Evolutionary conservation across 2,888 invertebrate genomes (phyloP).

Genomic region (Tortrix viridana): DNA sequence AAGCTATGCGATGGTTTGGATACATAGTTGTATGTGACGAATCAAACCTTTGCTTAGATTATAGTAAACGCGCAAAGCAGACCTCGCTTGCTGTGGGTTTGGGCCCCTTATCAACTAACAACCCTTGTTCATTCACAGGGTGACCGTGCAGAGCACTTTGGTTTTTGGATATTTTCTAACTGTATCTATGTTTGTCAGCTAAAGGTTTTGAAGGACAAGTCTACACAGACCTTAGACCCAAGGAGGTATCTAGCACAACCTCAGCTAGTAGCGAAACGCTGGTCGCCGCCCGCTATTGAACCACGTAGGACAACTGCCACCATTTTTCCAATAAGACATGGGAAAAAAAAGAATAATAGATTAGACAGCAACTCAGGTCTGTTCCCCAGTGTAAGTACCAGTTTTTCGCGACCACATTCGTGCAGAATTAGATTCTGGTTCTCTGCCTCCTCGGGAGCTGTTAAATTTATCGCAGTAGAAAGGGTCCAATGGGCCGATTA

Average conservation of each 20-base stretch:
- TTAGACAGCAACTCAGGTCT: not conserved
- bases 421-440: not conserved
- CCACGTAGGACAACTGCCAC: conserved; percentile 9
- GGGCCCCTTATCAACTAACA: too few species aligned
- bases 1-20: too few species aligned
- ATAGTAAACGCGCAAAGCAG: too few species aligned
- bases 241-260: not conserved
- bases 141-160: not conserved
- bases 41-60: too few species aligned
- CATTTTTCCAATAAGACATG: not conserved
- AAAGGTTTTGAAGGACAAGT: not conserved
- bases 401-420: not conserved
- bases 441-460: too few species aligned
- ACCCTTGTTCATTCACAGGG: too few species aligned
- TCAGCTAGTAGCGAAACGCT: conserved; percentile 43
- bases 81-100: too few species aligned
- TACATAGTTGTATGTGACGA: too few species aligned
- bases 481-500: too few species aligned
- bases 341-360: conserved; percentile 5
- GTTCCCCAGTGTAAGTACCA: conserved; percentile 11
- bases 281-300: conserved; percentile 16
- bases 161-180: not conserved
- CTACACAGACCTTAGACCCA: not conserved
- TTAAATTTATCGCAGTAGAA: too few species aligned
- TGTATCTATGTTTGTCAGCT: too few species aligned